Base-by-base conservation (phyloP, 2,888 invertebrate genomes). In the Rhopalosiphum nymphaeae region DNA sequence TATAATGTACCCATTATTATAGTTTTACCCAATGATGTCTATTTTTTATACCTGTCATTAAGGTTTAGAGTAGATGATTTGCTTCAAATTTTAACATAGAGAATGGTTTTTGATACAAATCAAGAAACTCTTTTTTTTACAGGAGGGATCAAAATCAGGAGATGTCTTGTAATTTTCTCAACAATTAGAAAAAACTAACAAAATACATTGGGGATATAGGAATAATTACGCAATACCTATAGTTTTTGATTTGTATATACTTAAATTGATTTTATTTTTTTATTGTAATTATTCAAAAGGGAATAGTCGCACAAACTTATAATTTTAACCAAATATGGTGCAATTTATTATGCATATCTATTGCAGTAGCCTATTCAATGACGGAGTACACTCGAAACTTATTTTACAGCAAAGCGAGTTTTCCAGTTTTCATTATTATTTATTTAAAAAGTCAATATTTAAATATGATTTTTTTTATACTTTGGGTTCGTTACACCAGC, bases 361-460 rank as follows among this genome's bases (percentile, higher is more conserved):
- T 67, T n/a, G n/a, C 67, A 13, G 11, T 67, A n/a, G n/a, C n/a
- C n/a, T n/a, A 67, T n/a, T n/a, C 13, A 29, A 61, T 61, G 29
- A 3, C 29, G 26, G 29, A 4, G 61, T 61, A 67, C 67, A 67
- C n/a, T 67, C n/a, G 16, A n/a, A n/a, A 67, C n/a, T 16, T 67
- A n/a, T 4, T 67, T 67, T 67, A 9, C 16, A 67, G 13, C 13
- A n/a, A n/a, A 16, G 56, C 56, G 67, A 67, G 67, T 4, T 67
- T 67, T n/a, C 16, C 67, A n/a, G 67, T n/a, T 67, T 67, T 67
- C 67, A 67, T 67, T 67, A n/a, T 16, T 67, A n/a, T 67, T 67
- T 67, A 67, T 67, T 67, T 61, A n/a, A 67, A 67, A n/a, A 67
- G 67, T 67, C 67, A 67, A 67, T 67, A n/a, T n/a, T n/a, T n/a